A percentile compares a stretch with the other conserved stretches of the same genome.
These are phyloP conservation scores for Phoebastria nigripes DNA, from an alignment of 2,797 vertebrate genomes.

Conservation along the genomic window DNA sequence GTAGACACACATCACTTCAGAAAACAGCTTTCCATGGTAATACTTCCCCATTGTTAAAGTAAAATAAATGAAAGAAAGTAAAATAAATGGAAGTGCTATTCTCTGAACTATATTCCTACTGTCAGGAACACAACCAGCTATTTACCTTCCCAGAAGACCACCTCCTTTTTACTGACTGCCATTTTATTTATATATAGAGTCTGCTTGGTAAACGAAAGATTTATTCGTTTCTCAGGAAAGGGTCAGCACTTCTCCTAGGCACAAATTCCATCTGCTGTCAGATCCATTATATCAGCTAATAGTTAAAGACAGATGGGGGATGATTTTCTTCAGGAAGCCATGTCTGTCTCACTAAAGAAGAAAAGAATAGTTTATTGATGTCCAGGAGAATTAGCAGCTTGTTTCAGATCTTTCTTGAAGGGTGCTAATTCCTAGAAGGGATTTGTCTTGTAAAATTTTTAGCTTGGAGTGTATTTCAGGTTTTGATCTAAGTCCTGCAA, in stretches of 20 bases:
- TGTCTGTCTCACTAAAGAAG: neutral
- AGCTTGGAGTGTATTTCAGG: neutral
- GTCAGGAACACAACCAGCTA: neutral
- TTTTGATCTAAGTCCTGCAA: neutral
- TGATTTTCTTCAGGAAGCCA: neutral
- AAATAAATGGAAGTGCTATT: neutral
- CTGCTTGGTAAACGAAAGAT: neutral
- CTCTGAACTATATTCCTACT: neutral
- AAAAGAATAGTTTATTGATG: neutral
- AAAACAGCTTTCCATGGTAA: neutral
- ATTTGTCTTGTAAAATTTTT: neutral
- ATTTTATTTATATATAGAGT: neutral
- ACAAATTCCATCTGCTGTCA: constrained; percentile 8
- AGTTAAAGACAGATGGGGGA: neutral
- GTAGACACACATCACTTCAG: neutral
- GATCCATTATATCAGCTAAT: neutral
- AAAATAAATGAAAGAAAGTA: neutral
- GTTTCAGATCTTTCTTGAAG: neutral
- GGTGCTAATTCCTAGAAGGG: neutral
- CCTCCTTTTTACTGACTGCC: neutral
- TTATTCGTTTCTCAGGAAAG: constrained; percentile 15
- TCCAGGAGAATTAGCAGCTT: neutral
- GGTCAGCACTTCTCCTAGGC: neutral
- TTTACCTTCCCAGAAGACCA: neutral
- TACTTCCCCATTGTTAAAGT: neutral